Evolutionary conservation across 2,113 vertebrate genomes (phyloP).

Genomic region (Podarcis raffonei): DNA sequence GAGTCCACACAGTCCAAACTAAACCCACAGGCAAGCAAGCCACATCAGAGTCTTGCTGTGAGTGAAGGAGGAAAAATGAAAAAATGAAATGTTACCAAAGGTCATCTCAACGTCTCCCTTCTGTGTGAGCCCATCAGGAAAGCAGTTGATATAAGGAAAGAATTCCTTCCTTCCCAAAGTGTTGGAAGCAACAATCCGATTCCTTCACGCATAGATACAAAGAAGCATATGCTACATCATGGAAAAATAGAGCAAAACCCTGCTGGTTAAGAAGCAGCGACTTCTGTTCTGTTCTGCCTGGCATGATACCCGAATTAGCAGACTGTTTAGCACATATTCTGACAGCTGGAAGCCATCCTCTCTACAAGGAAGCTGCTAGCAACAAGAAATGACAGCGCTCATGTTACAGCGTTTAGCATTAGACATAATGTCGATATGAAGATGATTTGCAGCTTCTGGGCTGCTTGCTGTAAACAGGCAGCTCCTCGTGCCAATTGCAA

Average conservation of each 20-base stretch:
- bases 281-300: constrained; percentile 26
- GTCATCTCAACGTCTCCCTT: neutral
- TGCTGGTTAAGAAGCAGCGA: neutral
- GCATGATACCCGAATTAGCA: constrained; percentile 1
- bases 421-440: neutral
- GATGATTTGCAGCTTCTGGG: constrained; percentile 2
- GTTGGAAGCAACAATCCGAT: neutral
- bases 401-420: constrained; percentile 30
- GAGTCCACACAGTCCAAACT: neutral
- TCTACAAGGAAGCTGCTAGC: constrained; percentile 24
- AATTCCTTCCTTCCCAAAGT: neutral
- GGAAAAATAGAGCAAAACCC: neutral
- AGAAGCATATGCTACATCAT: neutral
- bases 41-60: neutral
- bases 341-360: constrained; percentile 16
- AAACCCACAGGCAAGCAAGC: neutral
- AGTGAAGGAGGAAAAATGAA: neutral
- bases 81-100: neutral
- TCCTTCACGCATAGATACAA: neutral
- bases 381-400: constrained; percentile 29
- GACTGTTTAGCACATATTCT: constrained; percentile 11
- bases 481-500: neutral
- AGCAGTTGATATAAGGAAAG: neutral
- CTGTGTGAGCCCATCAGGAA: neutral
- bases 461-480: neutral